Conservation (phyloP, 2,797 vertebrate genomes). For the Notolabrus celidotus region DNA sequence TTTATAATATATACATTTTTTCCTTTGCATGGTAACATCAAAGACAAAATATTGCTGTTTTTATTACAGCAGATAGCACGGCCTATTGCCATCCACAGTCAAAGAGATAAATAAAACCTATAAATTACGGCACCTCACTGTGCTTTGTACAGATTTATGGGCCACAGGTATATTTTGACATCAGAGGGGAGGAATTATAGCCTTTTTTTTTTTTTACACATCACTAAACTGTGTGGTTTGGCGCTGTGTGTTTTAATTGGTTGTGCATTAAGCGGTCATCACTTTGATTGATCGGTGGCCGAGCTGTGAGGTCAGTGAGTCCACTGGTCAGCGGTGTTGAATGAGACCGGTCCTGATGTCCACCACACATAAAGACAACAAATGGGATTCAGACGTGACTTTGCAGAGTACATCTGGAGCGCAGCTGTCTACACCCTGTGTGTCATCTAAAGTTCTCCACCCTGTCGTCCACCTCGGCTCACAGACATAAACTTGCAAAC, state of each 20-base stretch:
- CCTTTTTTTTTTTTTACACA: slow-evolving; percentile 7
- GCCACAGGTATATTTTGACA: slow-evolving; percentile 17
- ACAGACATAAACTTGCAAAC: slow-evolving; percentile 25
- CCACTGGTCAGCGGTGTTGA: slow-evolving; percentile 58
- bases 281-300: slow-evolving; percentile 60
- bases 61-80: slow-evolving; percentile 15
- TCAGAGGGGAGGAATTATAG: not conserved
- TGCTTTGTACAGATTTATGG: slow-evolving; percentile 16
- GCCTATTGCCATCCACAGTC: not conserved
- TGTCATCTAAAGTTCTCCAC: slow-evolving; percentile 66
- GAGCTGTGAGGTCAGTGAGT: slow-evolving; percentile 52
- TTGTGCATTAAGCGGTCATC: not conserved
- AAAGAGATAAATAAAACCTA: slow-evolving; percentile 1
- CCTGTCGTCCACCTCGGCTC: slow-evolving; percentile 54
- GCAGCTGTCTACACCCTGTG: slow-evolving; percentile 71
- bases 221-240: not conserved
- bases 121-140: slow-evolving; percentile 4
- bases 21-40: slow-evolving; percentile 17
- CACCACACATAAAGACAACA: slow-evolving; percentile 75
- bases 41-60: slow-evolving; percentile 29
- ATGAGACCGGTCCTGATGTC: slow-evolving; percentile 58
- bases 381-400: slow-evolving; percentile 78
- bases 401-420: slow-evolving; percentile 73
- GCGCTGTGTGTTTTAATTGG: slow-evolving; percentile 14
- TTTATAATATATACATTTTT: slow-evolving; percentile 16